These are phyloP conservation scores for Spheniscus mendiculus DNA, from an alignment of 2,113 vertebrate genomes.

Conservation along the genomic window DNA sequence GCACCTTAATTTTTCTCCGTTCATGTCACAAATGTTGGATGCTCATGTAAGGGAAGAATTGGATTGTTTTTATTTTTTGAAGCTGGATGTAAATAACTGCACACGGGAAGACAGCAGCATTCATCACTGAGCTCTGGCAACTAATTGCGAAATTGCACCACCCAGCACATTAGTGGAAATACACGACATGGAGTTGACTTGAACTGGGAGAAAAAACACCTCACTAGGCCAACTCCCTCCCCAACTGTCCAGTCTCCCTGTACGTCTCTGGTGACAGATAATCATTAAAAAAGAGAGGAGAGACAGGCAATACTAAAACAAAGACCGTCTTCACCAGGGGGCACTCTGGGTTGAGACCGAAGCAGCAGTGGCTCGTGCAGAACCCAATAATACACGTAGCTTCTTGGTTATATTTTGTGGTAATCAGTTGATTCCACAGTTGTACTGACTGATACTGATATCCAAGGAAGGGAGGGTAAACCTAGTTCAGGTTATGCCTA, in stretches of 20 bases:
- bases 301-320: neutral
- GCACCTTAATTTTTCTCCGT: neutral
- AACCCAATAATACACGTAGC: accelerated
- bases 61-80: neutral
- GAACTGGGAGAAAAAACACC: neutral
- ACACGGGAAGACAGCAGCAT: neutral
- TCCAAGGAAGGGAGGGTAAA: neutral
- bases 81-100: neutral
- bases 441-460: neutral
- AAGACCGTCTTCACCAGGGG: neutral
- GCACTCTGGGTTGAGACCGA: neutral
- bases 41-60: neutral
- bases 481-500: neutral
- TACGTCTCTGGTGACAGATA: neutral
- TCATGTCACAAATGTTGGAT: neutral
- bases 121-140: neutral
- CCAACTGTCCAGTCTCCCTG: neutral
- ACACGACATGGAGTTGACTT: neutral
- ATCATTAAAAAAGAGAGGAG: neutral
- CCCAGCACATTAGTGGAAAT: neutral
- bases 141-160: neutral
- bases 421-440: neutral
- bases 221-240: neutral
- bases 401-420: neutral
- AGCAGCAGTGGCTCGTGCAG: neutral